A percentile compares a stretch with the other conserved stretches of the same genome.
These are phyloP conservation scores for Disparrhopalites patrizii DNA, from an alignment of 2,888 invertebrate species.

Conservation along the genomic window DNA sequence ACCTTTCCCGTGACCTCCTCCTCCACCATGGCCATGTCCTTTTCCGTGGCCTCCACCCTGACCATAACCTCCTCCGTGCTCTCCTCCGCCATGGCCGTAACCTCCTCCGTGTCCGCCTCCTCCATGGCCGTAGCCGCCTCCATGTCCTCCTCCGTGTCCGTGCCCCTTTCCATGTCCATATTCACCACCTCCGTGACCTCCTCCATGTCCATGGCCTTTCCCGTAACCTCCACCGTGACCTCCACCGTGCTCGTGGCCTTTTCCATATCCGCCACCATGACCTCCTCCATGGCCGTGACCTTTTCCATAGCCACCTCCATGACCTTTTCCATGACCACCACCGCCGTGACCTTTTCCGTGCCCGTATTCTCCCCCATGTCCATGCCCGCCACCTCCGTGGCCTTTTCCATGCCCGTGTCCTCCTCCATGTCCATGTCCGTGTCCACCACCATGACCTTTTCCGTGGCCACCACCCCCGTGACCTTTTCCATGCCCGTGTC, in stretches of 20 bases:
- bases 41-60: background rate
- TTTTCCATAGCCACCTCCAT: background rate
- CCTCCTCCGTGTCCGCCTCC: background rate
- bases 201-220: background rate
- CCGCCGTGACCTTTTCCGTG: conserved; percentile 2
- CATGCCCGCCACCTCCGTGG: background rate
- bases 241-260: background rate
- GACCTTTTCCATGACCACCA: background rate
- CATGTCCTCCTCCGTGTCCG: background rate
- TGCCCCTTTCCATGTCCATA: conserved; percentile 11
- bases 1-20: background rate
- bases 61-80: background rate
- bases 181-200: background rate
- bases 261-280: background rate
- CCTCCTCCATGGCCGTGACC: background rate
- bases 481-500: background rate
- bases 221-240: background rate
- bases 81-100: background rate
- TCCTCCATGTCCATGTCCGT: background rate
- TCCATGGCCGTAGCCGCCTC: conserved; percentile 3
- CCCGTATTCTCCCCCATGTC: background rate
- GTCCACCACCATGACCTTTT: background rate
- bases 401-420: conserved; percentile 5
- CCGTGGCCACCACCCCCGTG: background rate
- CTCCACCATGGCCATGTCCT: background rate